These are phyloP conservation scores for Glaucomys volans DNA, from an alignment of 2,113 vertebrate genomes.

Conservation along the genomic window DNA sequence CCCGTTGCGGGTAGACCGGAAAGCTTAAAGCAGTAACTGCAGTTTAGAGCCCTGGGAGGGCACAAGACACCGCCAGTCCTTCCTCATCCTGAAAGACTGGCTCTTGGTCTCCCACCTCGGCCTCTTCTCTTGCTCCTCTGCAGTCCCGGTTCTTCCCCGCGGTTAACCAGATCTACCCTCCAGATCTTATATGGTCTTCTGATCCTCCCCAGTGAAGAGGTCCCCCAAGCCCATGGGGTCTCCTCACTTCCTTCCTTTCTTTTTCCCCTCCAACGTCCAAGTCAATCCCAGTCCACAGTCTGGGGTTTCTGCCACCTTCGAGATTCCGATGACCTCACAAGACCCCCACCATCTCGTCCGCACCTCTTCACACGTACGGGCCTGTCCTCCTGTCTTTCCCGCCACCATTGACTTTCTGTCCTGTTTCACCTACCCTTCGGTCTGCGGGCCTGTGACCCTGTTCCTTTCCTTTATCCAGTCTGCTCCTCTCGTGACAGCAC, in stretches of 20 bases:
- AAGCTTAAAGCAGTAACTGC: background rate
- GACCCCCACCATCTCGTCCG: background rate
- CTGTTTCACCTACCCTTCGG: background rate
- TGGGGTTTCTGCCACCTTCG: background rate
- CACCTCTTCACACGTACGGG: background rate
- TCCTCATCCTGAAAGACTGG: background rate
- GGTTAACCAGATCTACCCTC: background rate
- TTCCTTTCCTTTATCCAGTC: background rate
- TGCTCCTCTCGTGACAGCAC: background rate
- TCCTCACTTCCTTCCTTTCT: background rate
- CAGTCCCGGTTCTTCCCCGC: background rate
- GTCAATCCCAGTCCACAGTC: background rate
- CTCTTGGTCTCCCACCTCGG: background rate
- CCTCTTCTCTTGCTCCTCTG: background rate
- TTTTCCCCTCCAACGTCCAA: background rate
- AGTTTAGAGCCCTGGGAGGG: background rate
- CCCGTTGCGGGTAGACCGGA: background rate
- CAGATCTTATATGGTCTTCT: background rate
- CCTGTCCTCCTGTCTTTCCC: slow-evolving; percentile 32
- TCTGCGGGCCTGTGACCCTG: background rate
- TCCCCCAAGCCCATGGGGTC: background rate
- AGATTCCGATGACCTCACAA: background rate
- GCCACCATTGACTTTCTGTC: background rate
- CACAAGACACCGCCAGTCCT: background rate
- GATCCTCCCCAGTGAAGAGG: background rate